Evolutionary conservation across 53 echinoderm and acorn worm species (phyloP).

Genomic region (Zoroaster sp.): DNA sequence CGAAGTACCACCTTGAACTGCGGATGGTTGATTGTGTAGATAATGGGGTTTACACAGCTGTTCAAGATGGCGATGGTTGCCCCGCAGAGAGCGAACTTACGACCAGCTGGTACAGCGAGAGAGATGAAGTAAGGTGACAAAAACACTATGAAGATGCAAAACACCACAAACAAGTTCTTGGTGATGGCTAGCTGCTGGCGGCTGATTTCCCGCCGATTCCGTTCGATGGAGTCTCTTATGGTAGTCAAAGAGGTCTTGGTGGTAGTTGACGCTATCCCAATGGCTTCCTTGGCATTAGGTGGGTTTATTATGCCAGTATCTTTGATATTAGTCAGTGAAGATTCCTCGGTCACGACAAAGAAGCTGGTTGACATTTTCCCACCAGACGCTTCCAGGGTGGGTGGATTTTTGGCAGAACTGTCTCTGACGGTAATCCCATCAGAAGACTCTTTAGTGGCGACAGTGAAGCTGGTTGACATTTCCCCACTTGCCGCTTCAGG

Average conservation of each 20-base stretch:
- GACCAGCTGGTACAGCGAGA: not conserved
- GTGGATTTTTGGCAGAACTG: not conserved
- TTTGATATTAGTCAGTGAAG: not conserved
- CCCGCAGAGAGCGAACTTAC: not conserved
- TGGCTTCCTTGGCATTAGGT: no score
- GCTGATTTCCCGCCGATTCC: not conserved
- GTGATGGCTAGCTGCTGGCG: slow-evolving; percentile 34
- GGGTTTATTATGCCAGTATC: no score
- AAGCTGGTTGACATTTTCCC: not conserved
- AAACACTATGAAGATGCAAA: not conserved
- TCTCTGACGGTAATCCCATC: not conserved
- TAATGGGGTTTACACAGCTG: slow-evolving; percentile 34
- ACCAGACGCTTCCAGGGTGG: not conserved
- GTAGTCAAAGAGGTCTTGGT: not conserved
- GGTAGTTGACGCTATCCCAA: no score
- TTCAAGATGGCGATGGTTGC: slow-evolving; percentile 4
- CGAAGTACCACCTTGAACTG: slow-evolving; percentile 38
- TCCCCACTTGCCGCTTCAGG: no score
- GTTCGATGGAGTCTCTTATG: not conserved
- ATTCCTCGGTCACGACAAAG: not conserved
- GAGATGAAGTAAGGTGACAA: slow-evolving; percentile 26
- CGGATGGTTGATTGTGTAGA: slow-evolving; percentile 37
- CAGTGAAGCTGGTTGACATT: no score
- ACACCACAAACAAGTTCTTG: slow-evolving; percentile 23
- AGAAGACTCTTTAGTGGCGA: not conserved